These are phyloP conservation scores for Rotaria sp. DNA, from an alignment of 2,888 invertebrate species.

Conservation along the genomic window DNA sequence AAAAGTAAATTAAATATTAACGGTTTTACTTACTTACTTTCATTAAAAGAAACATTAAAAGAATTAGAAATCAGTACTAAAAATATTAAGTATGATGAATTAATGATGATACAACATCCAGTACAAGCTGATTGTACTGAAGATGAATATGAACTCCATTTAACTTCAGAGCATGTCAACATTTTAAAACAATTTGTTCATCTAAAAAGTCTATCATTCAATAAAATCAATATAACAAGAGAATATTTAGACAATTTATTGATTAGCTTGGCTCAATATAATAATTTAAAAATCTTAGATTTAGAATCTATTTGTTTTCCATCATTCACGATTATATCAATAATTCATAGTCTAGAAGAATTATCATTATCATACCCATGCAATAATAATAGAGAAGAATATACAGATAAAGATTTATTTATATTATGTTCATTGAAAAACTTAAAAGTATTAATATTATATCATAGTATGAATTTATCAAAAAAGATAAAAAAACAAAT, in stretches of 20 bases:
- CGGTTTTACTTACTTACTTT: background rate
- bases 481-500: background rate
- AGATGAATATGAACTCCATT: background rate
- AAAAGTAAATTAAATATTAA: background rate
- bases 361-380: background rate
- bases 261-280: background rate
- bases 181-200: background rate
- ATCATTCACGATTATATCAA: background rate
- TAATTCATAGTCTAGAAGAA: background rate
- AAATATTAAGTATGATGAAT: background rate
- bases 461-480: background rate
- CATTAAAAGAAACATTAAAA: background rate
- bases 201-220: background rate
- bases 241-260: background rate
- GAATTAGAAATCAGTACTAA: background rate
- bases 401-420: background rate
- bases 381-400: background rate
- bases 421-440: background rate
- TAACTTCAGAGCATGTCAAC: background rate
- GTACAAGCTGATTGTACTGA: background rate
- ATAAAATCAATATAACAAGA: background rate
- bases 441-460: background rate
- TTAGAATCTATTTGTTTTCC: background rate
- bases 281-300: background rate
- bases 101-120: background rate